These are phyloP conservation scores for Engystomops pustulosus DNA, from an alignment of 2,113 vertebrate genomes.

Conservation along the genomic window DNA sequence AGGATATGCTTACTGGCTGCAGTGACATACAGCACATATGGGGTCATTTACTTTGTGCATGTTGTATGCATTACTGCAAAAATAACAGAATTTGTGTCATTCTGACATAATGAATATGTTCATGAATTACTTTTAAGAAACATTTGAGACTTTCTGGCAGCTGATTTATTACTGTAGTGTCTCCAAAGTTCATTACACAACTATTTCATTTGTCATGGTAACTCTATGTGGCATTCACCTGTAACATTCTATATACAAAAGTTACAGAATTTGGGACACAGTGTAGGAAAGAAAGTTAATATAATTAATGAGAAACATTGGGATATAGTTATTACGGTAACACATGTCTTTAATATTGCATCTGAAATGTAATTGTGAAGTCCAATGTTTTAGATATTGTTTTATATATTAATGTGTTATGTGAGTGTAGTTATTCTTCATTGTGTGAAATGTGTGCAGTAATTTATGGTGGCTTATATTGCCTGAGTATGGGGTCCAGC, in stretches of 20 bases:
- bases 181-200: constrained; percentile 43
- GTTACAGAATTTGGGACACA: background rate
- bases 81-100: constrained; percentile 42
- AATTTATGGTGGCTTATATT: no score
- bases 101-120: constrained; percentile 10
- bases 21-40: constrained; percentile 8
- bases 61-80: background rate
- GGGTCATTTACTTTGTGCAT: constrained; percentile 3
- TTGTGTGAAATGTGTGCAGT: no score
- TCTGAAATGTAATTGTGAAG: no score
- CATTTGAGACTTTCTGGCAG: background rate
- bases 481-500: no score
- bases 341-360: no score
- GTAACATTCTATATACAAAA: background rate
- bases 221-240: background rate
- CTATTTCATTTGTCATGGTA: background rate
- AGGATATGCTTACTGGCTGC: background rate
- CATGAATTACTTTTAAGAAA: constrained; percentile 16
- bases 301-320: no score
- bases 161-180: constrained; percentile 40
- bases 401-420: no score
- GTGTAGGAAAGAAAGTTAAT: no score
- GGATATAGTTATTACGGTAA: no score
- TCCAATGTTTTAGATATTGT: no score
- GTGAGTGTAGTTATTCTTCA: no score